phyloP scores from a whole-genome alignment of 2,888 invertebrate species.

The Drosophila borealis region DNA sequence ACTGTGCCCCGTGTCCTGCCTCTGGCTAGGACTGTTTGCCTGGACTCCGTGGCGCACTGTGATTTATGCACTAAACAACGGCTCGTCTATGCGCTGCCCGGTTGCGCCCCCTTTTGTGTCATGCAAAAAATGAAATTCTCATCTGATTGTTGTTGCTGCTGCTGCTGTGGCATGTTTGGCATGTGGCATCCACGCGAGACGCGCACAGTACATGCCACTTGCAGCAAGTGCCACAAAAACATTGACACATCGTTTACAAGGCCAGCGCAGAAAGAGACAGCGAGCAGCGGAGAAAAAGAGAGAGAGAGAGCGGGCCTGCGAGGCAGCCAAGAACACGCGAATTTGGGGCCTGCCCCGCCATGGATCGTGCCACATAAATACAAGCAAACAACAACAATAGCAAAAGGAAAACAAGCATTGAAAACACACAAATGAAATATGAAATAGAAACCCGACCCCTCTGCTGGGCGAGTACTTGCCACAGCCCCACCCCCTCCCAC shows the following conservation, averaged over 20 bases:
- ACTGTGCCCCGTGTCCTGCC: conserved; percentile 23
- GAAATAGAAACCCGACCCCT: conserved; percentile 32
- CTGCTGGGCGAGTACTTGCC: neutral
- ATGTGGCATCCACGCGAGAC: conserved; percentile 61
- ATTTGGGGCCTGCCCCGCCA: conserved; percentile 19
- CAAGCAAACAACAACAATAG: neutral
- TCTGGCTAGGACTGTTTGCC: conserved; percentile 33
- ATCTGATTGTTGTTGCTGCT: conserved; percentile 37
- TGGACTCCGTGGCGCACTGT: conserved; percentile 41
- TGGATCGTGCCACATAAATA: conserved; percentile 26
- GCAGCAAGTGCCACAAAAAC: conserved; percentile 61
- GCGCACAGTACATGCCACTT: conserved; percentile 54
- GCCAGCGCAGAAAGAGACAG: conserved; percentile 17
- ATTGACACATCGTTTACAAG: conserved; percentile 61
- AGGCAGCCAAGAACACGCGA: neutral
- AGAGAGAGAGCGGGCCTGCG: neutral
- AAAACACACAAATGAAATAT: conserved; percentile 16
- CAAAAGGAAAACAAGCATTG: neutral
- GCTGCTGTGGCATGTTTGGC: conserved; percentile 61
- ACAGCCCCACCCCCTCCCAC: neutral
- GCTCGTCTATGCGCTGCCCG: conserved; percentile 14
- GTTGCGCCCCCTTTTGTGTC: conserved; percentile 15
- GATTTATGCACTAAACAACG: conserved; percentile 76
- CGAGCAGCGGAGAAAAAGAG: neutral
- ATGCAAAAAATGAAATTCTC: conserved; percentile 37